Evolutionary conservation across 1,140 invertebrate species (phyloP).

Genomic region (Drosophila watanabei): DNA sequence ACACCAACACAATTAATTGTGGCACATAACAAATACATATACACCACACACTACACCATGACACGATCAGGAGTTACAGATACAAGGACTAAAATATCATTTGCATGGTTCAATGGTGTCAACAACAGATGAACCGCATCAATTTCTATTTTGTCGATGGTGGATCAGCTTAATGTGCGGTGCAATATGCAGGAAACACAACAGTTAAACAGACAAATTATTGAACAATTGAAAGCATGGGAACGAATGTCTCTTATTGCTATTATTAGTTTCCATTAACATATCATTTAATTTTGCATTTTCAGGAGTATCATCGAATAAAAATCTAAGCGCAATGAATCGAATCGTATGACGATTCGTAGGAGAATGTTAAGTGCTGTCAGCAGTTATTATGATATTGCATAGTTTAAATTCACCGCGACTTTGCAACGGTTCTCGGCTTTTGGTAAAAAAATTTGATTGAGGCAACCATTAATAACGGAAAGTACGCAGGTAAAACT

Average conservation of each 20-base stretch:
- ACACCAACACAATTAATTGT: too few species aligned
- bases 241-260: constrained; percentile 23
- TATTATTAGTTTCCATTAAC: constrained; percentile 32
- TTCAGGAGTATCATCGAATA: constrained; percentile 58
- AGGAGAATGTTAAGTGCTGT: background rate
- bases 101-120: too few species aligned
- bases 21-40: too few species aligned
- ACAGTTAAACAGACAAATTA: background rate
- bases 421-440: too few species aligned
- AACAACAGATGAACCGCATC: too few species aligned
- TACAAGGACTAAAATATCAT: too few species aligned
- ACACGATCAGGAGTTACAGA: background rate
- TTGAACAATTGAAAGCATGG: background rate
- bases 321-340: constrained; percentile 76
- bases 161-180: background rate
- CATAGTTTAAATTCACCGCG: too few species aligned
- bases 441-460: too few species aligned
- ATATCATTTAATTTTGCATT: constrained; percentile 39
- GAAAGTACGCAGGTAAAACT: too few species aligned
- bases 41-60: constrained; percentile 20
- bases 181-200: background rate
- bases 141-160: background rate
- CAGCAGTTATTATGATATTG: too few species aligned
- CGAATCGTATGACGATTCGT: constrained; percentile 83
- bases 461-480: too few species aligned